phyloP scores from a whole-genome alignment of 2,797 vertebrate species.

The Siniperca obscura region DNA sequence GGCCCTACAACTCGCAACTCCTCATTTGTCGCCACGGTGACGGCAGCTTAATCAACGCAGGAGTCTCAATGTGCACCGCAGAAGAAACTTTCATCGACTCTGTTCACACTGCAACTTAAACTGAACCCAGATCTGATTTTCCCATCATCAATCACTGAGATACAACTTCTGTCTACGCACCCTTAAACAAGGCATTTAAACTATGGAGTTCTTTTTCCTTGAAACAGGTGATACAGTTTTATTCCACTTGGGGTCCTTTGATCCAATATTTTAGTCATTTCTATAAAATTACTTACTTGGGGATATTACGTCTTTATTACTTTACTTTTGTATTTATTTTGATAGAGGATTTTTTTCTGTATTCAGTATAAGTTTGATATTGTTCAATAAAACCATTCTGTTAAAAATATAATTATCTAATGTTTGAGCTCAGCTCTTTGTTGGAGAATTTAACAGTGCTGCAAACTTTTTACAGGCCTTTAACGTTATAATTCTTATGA shows the following conservation, averaged over 20 bases:
- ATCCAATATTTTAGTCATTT: neutral
- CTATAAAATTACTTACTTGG: neutral
- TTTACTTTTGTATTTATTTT: neutral
- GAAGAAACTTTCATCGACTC: conserved; percentile 18
- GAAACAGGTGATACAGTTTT: neutral
- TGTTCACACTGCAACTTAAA: conserved; percentile 9
- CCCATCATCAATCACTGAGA: neutral
- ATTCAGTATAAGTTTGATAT: conserved; percentile 2
- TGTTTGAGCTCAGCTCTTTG: conserved; percentile 29
- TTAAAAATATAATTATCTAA: conserved; percentile 8
- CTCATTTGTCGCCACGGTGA: conserved; percentile 56
- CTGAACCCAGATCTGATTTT: neutral
- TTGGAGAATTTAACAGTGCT: conserved; percentile 2
- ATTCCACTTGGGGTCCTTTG: neutral
- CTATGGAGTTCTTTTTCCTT: too few relatives aligned
- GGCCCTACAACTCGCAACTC: conserved; percentile 46
- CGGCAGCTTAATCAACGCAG: conserved; percentile 51
- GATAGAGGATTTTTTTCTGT: neutral
- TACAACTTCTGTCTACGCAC: neutral
- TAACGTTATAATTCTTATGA: conserved; percentile 9
- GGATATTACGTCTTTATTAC: neutral
- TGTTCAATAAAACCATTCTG: conserved; percentile 12
- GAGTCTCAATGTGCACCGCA: conserved; percentile 29
- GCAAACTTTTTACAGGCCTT: conserved; percentile 21
- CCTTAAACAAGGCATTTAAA: neutral